Conservation (phyloP, 1,140 invertebrate genomes). For the Glomeris maerens region DNA sequence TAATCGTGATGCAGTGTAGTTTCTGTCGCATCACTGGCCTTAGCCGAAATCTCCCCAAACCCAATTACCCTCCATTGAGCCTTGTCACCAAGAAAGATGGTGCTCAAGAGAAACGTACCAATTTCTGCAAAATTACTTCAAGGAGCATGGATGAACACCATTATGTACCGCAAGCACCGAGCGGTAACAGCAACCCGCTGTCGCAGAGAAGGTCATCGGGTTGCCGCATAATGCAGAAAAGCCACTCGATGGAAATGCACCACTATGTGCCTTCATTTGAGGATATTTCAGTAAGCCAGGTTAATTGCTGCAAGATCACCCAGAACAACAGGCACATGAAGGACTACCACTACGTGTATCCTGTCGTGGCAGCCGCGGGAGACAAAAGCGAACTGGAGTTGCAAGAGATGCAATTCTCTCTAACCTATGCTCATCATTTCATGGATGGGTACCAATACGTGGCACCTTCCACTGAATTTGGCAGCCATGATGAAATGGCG, state of each 20-base stretch:
- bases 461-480: constrained; percentile 14
- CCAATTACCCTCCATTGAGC: constrained; percentile 66
- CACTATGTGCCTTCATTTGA: constrained; percentile 5
- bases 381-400: constrained; percentile 10
- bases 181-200: background rate
- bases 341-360: constrained; percentile 40
- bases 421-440: constrained; percentile 8
- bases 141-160: constrained; percentile 36
- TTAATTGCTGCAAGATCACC: constrained; percentile 19
- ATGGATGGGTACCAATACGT: constrained; percentile 5
- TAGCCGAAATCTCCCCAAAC: constrained; percentile 59
- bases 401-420: constrained; percentile 1
- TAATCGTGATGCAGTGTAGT: constrained; percentile 13
- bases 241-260: constrained; percentile 10
- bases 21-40: constrained; percentile 63
- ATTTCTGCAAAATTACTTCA: constrained; percentile 18
- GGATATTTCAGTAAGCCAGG: constrained; percentile 1
- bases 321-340: constrained; percentile 37
- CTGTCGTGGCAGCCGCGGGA: constrained; percentile 14
- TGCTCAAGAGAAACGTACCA: constrained; percentile 15
- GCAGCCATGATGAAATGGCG: background rate
- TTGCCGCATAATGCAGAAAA: constrained; percentile 7
- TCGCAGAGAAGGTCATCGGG: background rate
- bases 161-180: constrained; percentile 49
- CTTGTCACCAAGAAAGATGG: constrained; percentile 31